These are phyloP conservation scores for Lordiphosa stackelbergi DNA, from an alignment of 1,140 invertebrate genomes.

Conservation along the genomic window DNA sequence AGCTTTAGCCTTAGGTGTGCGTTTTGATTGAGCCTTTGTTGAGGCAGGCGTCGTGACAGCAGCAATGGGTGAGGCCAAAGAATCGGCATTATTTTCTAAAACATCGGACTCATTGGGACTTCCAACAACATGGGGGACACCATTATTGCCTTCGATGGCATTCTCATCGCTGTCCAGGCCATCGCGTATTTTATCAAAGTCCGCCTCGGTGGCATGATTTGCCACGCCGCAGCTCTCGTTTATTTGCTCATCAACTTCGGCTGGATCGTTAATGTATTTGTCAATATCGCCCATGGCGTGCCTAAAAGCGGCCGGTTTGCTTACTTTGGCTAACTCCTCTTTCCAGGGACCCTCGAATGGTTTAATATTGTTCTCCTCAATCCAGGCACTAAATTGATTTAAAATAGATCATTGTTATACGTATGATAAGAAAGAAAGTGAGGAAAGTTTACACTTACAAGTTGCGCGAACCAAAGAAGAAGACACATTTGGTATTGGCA, in stretches of 20 bases:
- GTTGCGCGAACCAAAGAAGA: slow-evolving; percentile 95
- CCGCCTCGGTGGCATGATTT: slow-evolving; percentile 78
- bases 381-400: slow-evolving; percentile 86
- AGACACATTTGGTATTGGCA: slow-evolving; percentile 88
- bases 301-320: slow-evolving; percentile 88
- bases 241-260: slow-evolving; percentile 79
- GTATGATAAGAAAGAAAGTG: background rate
- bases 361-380: slow-evolving; percentile 90
- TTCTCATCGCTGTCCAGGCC: slow-evolving; percentile 78
- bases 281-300: slow-evolving; percentile 92
- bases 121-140: slow-evolving; percentile 57
- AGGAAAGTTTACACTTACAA: slow-evolving; percentile 84
- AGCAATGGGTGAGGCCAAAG: slow-evolving; percentile 13
- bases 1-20: slow-evolving; percentile 68
- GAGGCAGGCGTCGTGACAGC: slow-evolving; percentile 40
- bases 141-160: slow-evolving; percentile 46
- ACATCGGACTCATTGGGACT: slow-evolving; percentile 56
- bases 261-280: slow-evolving; percentile 86
- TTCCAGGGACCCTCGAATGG: slow-evolving; percentile 88
- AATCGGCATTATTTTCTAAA: slow-evolving; percentile 41
- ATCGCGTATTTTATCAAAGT: slow-evolving; percentile 84
- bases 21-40: slow-evolving; percentile 45
- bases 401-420: background rate
- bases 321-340: slow-evolving; percentile 86
- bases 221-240: slow-evolving; percentile 54